These are phyloP conservation scores for Buphagus erythrorhynchus DNA, from an alignment of 2,797 vertebrate species.

Conservation along the genomic window DNA sequence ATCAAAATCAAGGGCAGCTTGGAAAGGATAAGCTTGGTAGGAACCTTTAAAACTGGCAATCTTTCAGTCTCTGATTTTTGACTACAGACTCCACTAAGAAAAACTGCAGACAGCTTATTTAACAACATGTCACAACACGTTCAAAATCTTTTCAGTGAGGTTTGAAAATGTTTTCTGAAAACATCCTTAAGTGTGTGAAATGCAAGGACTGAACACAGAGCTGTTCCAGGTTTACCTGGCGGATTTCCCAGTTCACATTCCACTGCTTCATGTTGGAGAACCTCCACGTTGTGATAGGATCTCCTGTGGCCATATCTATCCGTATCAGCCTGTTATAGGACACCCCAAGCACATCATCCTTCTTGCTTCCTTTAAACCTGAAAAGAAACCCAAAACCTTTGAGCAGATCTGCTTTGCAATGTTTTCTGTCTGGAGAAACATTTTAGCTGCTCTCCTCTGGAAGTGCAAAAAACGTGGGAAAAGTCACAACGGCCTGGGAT, in stretches of 20 bases:
- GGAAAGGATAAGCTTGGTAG: background rate
- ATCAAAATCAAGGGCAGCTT: background rate
- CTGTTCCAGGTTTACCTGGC: slow-evolving; percentile 82
- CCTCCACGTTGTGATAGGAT: slow-evolving; percentile 95
- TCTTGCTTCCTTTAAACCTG: slow-evolving; percentile 94
- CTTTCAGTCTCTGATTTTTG: background rate
- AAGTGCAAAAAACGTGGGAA: background rate
- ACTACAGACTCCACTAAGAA: background rate
- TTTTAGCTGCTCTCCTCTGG: background rate
- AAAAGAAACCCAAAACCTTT: background rate
- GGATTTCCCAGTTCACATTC: slow-evolving; percentile 99
- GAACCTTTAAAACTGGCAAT: background rate
- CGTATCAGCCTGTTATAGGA: slow-evolving; percentile 96
- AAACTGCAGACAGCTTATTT: background rate
- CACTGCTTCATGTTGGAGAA: slow-evolving; percentile 98
- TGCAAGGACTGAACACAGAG: background rate
- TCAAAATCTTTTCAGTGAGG: background rate
- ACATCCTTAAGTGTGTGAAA: background rate
- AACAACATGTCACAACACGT: background rate
- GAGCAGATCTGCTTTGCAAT: background rate
- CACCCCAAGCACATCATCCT: slow-evolving; percentile 96
- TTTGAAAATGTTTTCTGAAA: background rate
- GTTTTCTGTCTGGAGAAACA: background rate
- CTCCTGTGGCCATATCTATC: slow-evolving; percentile 88
- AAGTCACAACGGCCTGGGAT: background rate